phyloP scores from a whole-genome alignment of 1,140 invertebrate species.

The Drosophila ironensis region DNA sequence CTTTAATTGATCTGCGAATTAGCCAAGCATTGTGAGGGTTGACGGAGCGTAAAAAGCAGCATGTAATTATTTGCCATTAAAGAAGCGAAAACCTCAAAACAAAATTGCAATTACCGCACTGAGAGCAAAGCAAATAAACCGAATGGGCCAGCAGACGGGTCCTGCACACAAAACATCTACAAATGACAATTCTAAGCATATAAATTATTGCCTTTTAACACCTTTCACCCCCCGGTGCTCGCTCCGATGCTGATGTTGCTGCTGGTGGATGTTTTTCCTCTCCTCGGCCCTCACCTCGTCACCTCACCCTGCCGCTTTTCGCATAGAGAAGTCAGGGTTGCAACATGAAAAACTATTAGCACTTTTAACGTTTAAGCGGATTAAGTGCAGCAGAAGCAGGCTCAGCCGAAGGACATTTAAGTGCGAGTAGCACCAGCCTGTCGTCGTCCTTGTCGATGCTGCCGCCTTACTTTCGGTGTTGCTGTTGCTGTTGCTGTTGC shows the following conservation, averaged over 20 bases:
- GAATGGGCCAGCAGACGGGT: slow-evolving; percentile 8
- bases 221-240: slow-evolving; percentile 38
- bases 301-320: not conserved
- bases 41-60: slow-evolving; percentile 21
- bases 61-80: slow-evolving; percentile 33
- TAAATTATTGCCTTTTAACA: slow-evolving; percentile 79
- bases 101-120: slow-evolving; percentile 47
- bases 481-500: slow-evolving; percentile 8
- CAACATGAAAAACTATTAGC: slow-evolving; percentile 77
- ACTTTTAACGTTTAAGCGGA: slow-evolving; percentile 77
- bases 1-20: slow-evolving; percentile 47
- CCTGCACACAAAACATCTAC: slow-evolving; percentile 17
- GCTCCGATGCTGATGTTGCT: slow-evolving; percentile 4
- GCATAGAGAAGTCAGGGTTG: slow-evolving; percentile 64
- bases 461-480: not conserved
- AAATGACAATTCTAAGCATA: slow-evolving; percentile 67
- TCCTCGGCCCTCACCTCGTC: not conserved
- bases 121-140: slow-evolving; percentile 14
- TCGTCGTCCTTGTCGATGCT: slow-evolving; percentile 30
- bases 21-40: slow-evolving; percentile 13
- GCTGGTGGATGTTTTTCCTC: slow-evolving; percentile 18
- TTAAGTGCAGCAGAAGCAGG: slow-evolving; percentile 55
- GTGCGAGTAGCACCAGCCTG: slow-evolving; percentile 37
- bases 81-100: slow-evolving; percentile 43
- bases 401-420: slow-evolving; percentile 55